Conservation (phyloP, 1,140 invertebrate genomes). For the Drosophila insularis region DNA sequence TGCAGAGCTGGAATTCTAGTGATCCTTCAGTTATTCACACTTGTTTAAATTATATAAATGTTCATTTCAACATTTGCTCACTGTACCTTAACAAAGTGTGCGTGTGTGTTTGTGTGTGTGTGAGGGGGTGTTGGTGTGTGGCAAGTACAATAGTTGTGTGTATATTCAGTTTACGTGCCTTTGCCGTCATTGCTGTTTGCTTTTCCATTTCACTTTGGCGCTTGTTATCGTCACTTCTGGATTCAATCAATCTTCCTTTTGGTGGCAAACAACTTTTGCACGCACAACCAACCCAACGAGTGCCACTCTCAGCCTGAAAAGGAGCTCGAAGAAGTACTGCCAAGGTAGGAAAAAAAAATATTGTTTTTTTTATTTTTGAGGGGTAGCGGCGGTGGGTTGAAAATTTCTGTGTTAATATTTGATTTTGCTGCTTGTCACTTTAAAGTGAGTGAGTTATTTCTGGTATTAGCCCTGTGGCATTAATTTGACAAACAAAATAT, state of each 20-base stretch:
- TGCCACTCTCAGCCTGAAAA: slow-evolving; percentile 43
- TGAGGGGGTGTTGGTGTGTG: slow-evolving; percentile 19
- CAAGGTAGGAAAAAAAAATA: slow-evolving; percentile 16
- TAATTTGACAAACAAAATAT: slow-evolving; percentile 61
- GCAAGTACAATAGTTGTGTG: slow-evolving; percentile 55
- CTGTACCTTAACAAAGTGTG: slow-evolving; percentile 20
- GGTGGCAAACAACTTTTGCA: slow-evolving; percentile 51
- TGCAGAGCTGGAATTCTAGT: too few species aligned
- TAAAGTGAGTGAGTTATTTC: slow-evolving; percentile 25
- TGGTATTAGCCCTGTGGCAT: slow-evolving; percentile 5
- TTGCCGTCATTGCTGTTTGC: slow-evolving; percentile 56
- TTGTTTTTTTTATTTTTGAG: neutral
- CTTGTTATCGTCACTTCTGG: slow-evolving; percentile 78
- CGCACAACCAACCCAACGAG: slow-evolving; percentile 47
- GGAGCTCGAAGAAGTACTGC: neutral
- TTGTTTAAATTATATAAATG: neutral
- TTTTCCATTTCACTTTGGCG: slow-evolving; percentile 69
- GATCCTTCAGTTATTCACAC: too few species aligned
- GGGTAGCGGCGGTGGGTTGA: slow-evolving; percentile 33
- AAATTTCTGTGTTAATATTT: slow-evolving; percentile 37
- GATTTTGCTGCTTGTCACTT: slow-evolving; percentile 54
- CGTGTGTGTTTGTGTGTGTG: neutral
- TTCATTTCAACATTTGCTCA: neutral
- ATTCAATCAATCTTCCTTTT: slow-evolving; percentile 76
- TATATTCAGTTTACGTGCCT: slow-evolving; percentile 56